A percentile compares a stretch with the other conserved stretches of the same genome.
Evolutionary conservation across 2,888 invertebrate genomes (phyloP).

Genomic region (Callimorpha dominula): DNA sequence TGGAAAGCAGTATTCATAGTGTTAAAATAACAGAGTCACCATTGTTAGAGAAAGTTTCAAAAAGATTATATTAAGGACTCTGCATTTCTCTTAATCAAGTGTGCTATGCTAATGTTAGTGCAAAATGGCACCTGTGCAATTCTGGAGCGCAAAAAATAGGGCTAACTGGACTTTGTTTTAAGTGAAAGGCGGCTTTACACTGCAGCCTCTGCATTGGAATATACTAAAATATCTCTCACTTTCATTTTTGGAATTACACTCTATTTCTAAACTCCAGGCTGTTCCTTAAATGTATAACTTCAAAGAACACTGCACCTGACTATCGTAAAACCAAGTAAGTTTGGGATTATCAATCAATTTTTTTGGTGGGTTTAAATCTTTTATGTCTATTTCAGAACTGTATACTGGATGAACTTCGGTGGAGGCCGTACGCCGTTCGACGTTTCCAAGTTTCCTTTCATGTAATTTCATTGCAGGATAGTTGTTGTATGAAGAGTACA

Average conservation of each 20-base stretch:
- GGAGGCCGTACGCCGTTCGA: background rate
- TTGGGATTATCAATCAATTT: slow-evolving; percentile 9
- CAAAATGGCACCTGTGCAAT: too few species aligned
- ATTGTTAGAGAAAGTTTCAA: too few species aligned
- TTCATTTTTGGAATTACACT: background rate
- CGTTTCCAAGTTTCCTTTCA: background rate
- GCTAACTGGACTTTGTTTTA: too few species aligned
- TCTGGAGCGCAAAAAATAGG: too few species aligned
- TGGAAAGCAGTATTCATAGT: too few species aligned
- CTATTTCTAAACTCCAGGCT: background rate
- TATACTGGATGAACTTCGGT: background rate
- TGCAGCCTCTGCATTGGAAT: too few species aligned
- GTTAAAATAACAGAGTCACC: too few species aligned
- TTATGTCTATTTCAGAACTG: slow-evolving; percentile 6
- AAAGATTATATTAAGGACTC: too few species aligned
- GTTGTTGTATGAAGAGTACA: background rate
- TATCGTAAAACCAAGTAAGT: slow-evolving; percentile 10
- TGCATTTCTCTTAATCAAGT: too few species aligned
- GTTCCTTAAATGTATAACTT: background rate
- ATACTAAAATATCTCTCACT: too few species aligned
- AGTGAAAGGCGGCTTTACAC: too few species aligned
- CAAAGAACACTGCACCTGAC: slow-evolving; percentile 4
- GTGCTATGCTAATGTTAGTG: too few species aligned
- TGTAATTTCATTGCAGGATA: background rate
- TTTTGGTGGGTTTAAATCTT: background rate